Conservation (phyloP, 2,113 vertebrate genomes). For the Corythornis vintsioides region DNA sequence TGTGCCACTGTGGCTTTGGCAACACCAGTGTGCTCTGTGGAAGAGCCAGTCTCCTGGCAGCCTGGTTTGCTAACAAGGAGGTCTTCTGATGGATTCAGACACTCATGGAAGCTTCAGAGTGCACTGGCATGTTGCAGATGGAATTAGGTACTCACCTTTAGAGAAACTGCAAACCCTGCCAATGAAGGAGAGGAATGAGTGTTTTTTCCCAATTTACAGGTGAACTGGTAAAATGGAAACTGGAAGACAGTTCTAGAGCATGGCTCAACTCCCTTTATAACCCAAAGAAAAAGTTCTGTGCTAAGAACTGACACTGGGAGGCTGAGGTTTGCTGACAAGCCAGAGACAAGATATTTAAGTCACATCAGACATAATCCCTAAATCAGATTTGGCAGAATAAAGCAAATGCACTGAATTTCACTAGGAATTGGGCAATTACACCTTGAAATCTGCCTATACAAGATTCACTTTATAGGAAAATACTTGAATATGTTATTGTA, state of each 20-base stretch:
- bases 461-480: neutral
- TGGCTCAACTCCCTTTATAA: neutral
- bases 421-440: neutral
- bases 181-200: neutral
- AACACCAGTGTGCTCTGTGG: neutral
- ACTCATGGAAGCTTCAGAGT: neutral
- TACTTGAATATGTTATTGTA: neutral
- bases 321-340: neutral
- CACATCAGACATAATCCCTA: neutral
- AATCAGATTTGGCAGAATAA: neutral
- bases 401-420: neutral
- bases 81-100: neutral
- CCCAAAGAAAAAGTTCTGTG: neutral
- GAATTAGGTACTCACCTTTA: neutral
- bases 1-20: conserved; percentile 58
- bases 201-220: neutral
- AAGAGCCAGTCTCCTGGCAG: conserved; percentile 23
- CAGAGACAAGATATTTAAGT: neutral
- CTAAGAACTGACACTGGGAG: neutral
- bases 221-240: neutral
- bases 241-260: neutral
- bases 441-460: neutral
- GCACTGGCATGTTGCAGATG: neutral
- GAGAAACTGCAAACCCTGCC: neutral
- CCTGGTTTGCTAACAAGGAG: neutral